Percentiles rank a stretch among this genome's conserved stretches.
These are phyloP conservation scores for Brassicogethes aeneus DNA, from an alignment of 2,888 invertebrate genomes.

Conservation along the genomic window DNA sequence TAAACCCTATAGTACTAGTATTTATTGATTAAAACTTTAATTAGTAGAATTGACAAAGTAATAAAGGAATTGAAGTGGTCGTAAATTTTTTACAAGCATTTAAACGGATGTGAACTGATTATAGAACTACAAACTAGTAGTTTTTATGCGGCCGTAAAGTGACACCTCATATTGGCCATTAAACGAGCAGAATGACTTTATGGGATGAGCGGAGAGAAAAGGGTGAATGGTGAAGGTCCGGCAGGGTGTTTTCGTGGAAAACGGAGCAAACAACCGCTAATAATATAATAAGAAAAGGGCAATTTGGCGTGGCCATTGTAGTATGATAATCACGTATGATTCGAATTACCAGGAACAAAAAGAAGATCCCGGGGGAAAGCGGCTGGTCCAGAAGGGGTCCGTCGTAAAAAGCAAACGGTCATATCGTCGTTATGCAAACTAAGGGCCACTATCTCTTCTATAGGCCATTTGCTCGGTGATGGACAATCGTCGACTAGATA, in stretches of 20 bases:
- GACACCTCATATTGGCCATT: slow-evolving; percentile 3
- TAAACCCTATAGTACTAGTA: no score
- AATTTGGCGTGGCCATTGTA: slow-evolving; percentile 16
- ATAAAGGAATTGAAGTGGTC: no score
- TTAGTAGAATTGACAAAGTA: not conserved
- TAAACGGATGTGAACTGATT: not conserved
- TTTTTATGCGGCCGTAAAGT: not conserved
- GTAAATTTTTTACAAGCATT: not conserved
- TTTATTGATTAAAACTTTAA: no score
- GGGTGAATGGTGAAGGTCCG: not conserved
- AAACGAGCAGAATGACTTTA: slow-evolving; percentile 1
- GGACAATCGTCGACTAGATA: slow-evolving; percentile 38
- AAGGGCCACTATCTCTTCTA: slow-evolving; percentile 36
- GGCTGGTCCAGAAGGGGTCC: slow-evolving; percentile 29
- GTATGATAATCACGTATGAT: slow-evolving; percentile 39
- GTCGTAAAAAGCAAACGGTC: slow-evolving; percentile 36
- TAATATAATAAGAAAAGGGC: slow-evolving; percentile 14
- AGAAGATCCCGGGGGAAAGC: slow-evolving; percentile 13
- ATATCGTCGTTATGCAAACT: slow-evolving; percentile 39
- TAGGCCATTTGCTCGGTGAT: slow-evolving; percentile 35
- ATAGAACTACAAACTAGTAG: slow-evolving; percentile 1
- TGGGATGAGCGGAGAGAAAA: not conserved
- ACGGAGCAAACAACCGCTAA: slow-evolving; percentile 7
- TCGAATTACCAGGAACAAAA: slow-evolving; percentile 29
- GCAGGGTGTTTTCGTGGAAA: not conserved